Evolutionary conservation across 2,113 vertebrate species (phyloP), one percentile per base, ranked within the genome.

Genomic region (Indri indri): DNA sequence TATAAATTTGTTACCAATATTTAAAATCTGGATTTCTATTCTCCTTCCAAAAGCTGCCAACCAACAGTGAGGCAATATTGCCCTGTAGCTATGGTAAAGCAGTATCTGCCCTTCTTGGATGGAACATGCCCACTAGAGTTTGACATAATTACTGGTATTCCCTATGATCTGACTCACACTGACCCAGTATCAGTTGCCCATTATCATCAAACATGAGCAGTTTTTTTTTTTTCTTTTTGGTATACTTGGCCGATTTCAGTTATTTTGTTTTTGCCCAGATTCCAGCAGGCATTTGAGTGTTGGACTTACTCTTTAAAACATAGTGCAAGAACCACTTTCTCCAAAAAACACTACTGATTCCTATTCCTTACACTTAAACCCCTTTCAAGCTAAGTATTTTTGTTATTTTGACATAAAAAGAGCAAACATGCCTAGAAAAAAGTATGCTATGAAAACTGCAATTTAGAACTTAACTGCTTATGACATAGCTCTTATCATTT

Each of bases 341-440:
- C 7, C 23, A 87, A 76, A 90, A 32, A 8, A 25, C 34, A n/a
- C 5, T 52, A 40, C 5, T 52, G 14, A 79, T 71, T 79, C 42
- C 16, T 84, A 27, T 74, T 47, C 16, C 14, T 68, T 47, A 86
- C 1, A 92, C 0, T 32, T 83, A 57, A 91, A 27, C 2, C 17
- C 12, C 50, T 90, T 79, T 52, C 16, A 50, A 81, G 23, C 25
- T 50, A 54, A 66, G 1, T 1, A 3, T 5, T 76, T 59, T 93
- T 88, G 22, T 71, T 59, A 50, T 82, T 83, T 85, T 71, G n/a
- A 61, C 47, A 81, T 65, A 70, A 88, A 96, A 95, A 92, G 13
- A 17, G 34, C 11, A 57, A 77, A 66, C 18, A 76, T 20, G 14
- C 20, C 37, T 80, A 0, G n/a, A 40, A 20, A 2, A 70, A 90